Base-by-base conservation (phyloP, 2,888 invertebrate genomes). In the Epinotia demarniana region DNA sequence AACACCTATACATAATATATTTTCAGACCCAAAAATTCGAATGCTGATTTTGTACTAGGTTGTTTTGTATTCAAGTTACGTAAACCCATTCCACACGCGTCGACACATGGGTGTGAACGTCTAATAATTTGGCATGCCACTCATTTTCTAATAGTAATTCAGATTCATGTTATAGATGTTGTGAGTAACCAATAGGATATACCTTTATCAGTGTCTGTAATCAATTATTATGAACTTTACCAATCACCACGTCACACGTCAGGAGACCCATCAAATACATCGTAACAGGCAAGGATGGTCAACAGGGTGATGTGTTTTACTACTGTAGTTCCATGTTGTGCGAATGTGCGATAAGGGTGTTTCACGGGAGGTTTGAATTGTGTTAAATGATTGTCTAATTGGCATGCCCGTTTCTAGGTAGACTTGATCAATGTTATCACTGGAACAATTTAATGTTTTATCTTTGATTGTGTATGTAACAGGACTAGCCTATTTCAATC, bases 121-220 rank as follows among this genome's bases (percentile, higher is more conserved):
- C 19, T n/a, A 19, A 12, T 19, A 16, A 6, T n/a, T 63, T 19
- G 18, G 19, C 63, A 46, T 63, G 19, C 46, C 9, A 49, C 16
- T 1, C n/a, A 3, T 46, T 64, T 23, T 46, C 23, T 5, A 6
- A 46, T 49, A 64, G n/a, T 49, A 64, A 27, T 49, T 49, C 64
- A 23, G 49, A 23, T 46, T 49, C 23, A 49, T 23, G n/a, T 66
- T 43, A 16, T 62, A 23, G 33, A 61, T 39, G 33, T 16, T 61
- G 33, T 19, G 18, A 8, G 12, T 61, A 61, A 39, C n/a, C 43
- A 12, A 43, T 63, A 19, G 23, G 18, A 39, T 66, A 66, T 23
- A 53, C n/a, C 13, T 53, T 6, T 53, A 49, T 53, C 23, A 49
- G 64, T 27, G 66, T 66, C 66, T 66, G 53, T 66, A 55, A 66